These are phyloP conservation scores for Gadus macrocephalus DNA, from an alignment of 2,113 vertebrate species.

Conservation along the genomic window DNA sequence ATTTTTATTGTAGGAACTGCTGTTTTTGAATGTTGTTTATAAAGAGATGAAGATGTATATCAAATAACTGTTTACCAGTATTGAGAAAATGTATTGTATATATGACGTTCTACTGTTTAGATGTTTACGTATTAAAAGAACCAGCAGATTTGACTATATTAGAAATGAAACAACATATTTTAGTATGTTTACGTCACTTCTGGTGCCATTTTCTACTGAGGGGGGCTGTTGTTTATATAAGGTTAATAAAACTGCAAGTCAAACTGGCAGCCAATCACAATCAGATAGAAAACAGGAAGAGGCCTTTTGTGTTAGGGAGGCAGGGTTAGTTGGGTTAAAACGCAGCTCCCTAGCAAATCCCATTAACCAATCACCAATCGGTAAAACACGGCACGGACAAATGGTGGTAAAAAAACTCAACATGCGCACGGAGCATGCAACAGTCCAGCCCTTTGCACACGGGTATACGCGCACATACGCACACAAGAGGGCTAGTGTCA, in stretches of 20 bases:
- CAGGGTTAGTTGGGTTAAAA: constrained; percentile 58
- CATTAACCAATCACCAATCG: constrained; percentile 7
- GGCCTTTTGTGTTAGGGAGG: constrained; percentile 42
- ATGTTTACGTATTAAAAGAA: too few species aligned
- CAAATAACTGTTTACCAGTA: too few species aligned
- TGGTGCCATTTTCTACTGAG: constrained; percentile 30
- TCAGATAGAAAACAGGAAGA: constrained; percentile 30
- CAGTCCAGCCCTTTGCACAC: constrained; percentile 61
- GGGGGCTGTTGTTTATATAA: constrained; percentile 47
- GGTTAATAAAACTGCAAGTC: constrained; percentile 47
- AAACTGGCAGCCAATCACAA: constrained; percentile 40
- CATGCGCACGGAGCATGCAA: constrained; percentile 56
- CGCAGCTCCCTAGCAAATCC: constrained; percentile 34
- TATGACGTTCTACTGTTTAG: too few species aligned
- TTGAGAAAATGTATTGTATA: too few species aligned
- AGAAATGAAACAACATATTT: too few species aligned
- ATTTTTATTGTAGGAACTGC: too few species aligned
- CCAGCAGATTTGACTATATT: too few species aligned
- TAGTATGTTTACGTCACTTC: too few species aligned
- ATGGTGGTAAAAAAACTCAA: constrained; percentile 19
- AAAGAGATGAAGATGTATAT: too few species aligned
- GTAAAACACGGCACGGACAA: constrained; percentile 12
- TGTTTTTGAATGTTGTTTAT: too few species aligned
- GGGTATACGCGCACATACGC: constrained; percentile 61
- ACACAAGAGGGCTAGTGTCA: constrained; percentile 19